phyloP scores from a whole-genome alignment of 2,888 invertebrate species.

The Nomada fabriciana region DNA sequence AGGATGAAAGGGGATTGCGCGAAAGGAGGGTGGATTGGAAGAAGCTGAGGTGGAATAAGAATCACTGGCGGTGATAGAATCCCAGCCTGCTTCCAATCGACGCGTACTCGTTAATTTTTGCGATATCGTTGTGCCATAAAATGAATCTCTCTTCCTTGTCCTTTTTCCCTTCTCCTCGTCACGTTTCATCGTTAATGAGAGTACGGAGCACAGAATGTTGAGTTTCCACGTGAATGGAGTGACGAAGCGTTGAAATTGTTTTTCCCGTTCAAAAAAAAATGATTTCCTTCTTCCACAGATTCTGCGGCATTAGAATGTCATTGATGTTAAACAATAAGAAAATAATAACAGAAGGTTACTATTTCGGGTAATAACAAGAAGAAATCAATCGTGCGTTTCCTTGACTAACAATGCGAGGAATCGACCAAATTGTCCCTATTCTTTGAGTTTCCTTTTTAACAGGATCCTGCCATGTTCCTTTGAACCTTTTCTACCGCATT shows the following conservation, averaged over 20 bases:
- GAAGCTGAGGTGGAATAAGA: slow-evolving; percentile 33
- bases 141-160: background rate
- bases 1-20: slow-evolving; percentile 30
- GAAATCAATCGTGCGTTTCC: background rate
- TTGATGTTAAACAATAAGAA: background rate
- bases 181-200: slow-evolving; percentile 8
- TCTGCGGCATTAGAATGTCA: background rate
- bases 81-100: slow-evolving; percentile 5
- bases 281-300: background rate
- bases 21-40: slow-evolving; percentile 11
- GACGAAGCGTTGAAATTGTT: background rate
- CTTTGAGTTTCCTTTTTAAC: background rate
- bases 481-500: background rate
- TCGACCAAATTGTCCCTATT: background rate
- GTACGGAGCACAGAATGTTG: background rate
- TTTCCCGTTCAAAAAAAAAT: background rate
- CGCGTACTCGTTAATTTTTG: slow-evolving; percentile 45
- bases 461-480: slow-evolving; percentile 5
- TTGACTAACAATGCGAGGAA: background rate
- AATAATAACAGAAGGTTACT: too few species aligned
- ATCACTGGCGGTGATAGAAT: slow-evolving; percentile 33
- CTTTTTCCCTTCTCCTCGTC: background rate
- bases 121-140: slow-evolving; percentile 28
- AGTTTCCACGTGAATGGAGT: background rate
- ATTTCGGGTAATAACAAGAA: background rate